Percentiles rank a stretch among this genome's conserved stretches.
These are phyloP conservation scores for Subanguina moxae DNA, from an alignment of 1,140 invertebrate species.

Conservation along the genomic window DNA sequence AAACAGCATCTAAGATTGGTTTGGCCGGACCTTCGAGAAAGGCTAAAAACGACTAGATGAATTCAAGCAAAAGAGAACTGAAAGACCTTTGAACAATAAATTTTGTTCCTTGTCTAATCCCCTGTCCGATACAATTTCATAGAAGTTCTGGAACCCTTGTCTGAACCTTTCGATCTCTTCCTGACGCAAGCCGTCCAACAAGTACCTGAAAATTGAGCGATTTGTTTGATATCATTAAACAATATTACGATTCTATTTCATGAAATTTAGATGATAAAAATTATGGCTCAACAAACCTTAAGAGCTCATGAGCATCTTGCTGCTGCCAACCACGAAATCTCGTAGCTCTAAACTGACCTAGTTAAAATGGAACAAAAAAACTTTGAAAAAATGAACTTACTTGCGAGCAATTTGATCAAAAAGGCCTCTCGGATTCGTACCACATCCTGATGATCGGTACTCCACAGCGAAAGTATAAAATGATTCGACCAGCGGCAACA, in stretches of 20 bases:
- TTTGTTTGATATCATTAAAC: no score
- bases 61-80: constrained; percentile 15
- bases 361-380: neutral
- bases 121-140: constrained; percentile 9
- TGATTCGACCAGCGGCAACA: constrained; percentile 25
- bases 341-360: constrained; percentile 61
- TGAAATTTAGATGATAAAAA: no score
- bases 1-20: constrained; percentile 42
- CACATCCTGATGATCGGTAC: constrained; percentile 27
- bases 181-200: constrained; percentile 75
- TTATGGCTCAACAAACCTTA: no score
- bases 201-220: constrained; percentile 70
- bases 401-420: constrained; percentile 41
- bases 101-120: constrained; percentile 6
- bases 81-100: constrained; percentile 39
- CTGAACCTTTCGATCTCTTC: constrained; percentile 64
- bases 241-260: no score
- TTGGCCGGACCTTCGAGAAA: constrained; percentile 27
- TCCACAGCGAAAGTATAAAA: constrained; percentile 40
- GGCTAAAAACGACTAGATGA: constrained; percentile 19
- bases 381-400: constrained; percentile 19
- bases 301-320: constrained; percentile 87
- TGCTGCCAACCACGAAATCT: constrained; percentile 88
- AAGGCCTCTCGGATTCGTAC: constrained; percentile 36
- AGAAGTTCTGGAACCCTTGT: constrained; percentile 58